Evolutionary conservation across 1,140 invertebrate genomes (phyloP).

Genomic region (Agrilus planipennis): DNA sequence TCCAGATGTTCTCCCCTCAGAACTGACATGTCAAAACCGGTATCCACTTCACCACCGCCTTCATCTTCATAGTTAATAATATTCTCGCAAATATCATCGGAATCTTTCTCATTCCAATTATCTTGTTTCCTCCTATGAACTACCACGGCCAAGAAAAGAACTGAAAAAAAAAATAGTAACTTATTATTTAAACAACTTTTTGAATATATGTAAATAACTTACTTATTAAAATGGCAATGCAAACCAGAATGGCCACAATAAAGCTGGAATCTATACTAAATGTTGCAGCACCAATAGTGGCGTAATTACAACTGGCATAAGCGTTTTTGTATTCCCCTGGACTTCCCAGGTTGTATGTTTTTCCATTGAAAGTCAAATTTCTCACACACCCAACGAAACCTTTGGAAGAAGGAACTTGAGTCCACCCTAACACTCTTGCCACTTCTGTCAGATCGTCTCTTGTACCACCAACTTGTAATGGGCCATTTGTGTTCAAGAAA

Average conservation of each 20-base stretch:
- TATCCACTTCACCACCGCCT: conserved; percentile 90
- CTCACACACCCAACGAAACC: conserved; percentile 76
- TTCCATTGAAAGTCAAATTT: conserved; percentile 70
- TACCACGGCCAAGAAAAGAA: conserved; percentile 75
- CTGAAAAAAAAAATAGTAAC: conserved; percentile 35
- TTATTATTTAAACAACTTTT: conserved; percentile 8
- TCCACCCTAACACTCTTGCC: conserved; percentile 36
- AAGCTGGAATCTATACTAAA: conserved; percentile 76
- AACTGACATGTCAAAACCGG: conserved; percentile 88
- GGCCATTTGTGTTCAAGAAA: conserved; percentile 79
- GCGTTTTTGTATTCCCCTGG: conserved; percentile 55
- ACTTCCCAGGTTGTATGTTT: conserved; percentile 64
- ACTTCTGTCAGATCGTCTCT: conserved; percentile 41
- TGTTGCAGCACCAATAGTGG: conserved; percentile 56
- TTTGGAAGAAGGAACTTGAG: conserved; percentile 53
- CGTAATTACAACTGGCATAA: conserved; percentile 51
- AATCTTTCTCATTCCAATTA: conserved; percentile 77
- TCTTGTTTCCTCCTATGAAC: conserved; percentile 74
- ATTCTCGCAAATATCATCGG: conserved; percentile 92
- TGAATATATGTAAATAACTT: conserved; percentile 30
- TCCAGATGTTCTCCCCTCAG: conserved; percentile 37
- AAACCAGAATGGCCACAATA: conserved; percentile 70
- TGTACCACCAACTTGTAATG: conserved; percentile 76
- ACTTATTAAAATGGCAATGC: conserved; percentile 63
- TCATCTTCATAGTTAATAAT: conserved; percentile 97